A percentile compares a stretch with the other conserved stretches of the same genome.
Conservation (phyloP, 2,888 invertebrate genomes). For the Erynnis tages region DNA sequence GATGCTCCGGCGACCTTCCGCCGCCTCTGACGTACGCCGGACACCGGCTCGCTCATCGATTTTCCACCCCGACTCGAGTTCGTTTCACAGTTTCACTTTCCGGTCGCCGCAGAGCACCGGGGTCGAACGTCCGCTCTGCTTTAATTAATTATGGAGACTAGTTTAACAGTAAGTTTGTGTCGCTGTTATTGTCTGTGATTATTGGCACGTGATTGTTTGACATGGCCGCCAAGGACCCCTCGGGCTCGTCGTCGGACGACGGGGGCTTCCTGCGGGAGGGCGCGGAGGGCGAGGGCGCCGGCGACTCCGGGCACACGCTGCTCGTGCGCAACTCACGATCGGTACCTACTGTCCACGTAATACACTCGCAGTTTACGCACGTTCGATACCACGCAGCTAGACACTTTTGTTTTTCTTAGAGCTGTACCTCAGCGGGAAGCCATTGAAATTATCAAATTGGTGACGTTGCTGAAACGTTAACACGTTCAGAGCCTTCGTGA, state of each 20-base stretch:
- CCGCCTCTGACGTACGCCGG: constrained; percentile 56
- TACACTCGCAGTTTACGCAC: constrained; percentile 41
- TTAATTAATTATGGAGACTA: constrained; percentile 40
- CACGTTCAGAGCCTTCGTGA: too few species aligned
- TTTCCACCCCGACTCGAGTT: constrained; percentile 56
- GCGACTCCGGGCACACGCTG: constrained; percentile 75
- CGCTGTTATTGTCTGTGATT: constrained; percentile 46
- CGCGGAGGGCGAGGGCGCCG: constrained; percentile 55
- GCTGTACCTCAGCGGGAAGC: too few species aligned
- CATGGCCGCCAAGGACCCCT: constrained; percentile 70
- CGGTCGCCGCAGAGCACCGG: constrained; percentile 54
- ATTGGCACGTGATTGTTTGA: constrained; percentile 65
- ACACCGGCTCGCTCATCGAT: constrained; percentile 63
- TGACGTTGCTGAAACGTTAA: too few species aligned
- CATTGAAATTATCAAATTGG: too few species aligned
- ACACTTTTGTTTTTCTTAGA: constrained; percentile 31
- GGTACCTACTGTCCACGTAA: constrained; percentile 61
- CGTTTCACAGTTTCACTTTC: constrained; percentile 66
- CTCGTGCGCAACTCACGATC: constrained; percentile 79
- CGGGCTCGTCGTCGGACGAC: constrained; percentile 79
- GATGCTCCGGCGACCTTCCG: constrained; percentile 61
- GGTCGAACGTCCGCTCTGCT: constrained; percentile 45
- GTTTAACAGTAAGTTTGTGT: constrained; percentile 54
- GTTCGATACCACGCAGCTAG: constrained; percentile 41
- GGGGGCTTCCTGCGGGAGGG: constrained; percentile 75